These are phyloP conservation scores for Odontesthes bonariensis DNA, from an alignment of 2,113 vertebrate species.

Conservation along the genomic window DNA sequence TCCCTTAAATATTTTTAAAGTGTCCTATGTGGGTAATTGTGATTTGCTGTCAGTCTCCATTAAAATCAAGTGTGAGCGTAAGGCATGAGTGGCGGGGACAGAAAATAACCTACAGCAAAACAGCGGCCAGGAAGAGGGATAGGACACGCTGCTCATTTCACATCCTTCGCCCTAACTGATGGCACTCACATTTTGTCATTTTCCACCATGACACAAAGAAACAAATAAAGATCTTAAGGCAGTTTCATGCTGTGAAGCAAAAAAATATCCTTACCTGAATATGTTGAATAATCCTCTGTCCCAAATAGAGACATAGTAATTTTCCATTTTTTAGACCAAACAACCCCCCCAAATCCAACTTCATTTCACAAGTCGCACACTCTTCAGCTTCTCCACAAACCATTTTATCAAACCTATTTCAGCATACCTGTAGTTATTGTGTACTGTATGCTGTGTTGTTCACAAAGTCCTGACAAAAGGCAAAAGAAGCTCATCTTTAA, in stretches of 20 bases:
- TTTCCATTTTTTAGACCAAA: constrained; percentile 17
- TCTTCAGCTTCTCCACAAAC: constrained; percentile 38
- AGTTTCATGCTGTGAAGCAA: background rate
- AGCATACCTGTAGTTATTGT: constrained; percentile 65
- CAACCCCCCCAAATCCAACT: constrained; percentile 15
- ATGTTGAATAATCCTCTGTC: background rate
- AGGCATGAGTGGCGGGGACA: constrained; percentile 39
- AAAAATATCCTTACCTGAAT: background rate
- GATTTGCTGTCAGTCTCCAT: constrained; percentile 71
- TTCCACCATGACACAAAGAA: constrained; percentile 36
- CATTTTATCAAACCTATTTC: constrained; percentile 55
- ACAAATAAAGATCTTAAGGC: constrained; percentile 9
- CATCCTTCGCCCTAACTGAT: constrained; percentile 45
- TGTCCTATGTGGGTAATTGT: constrained; percentile 68
- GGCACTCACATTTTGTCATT: constrained; percentile 53
- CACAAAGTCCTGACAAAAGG: constrained; percentile 68
- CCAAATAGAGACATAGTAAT: background rate
- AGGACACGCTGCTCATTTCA: constrained; percentile 68
- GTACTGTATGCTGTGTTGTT: constrained; percentile 52
- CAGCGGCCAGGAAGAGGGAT: constrained; percentile 34
- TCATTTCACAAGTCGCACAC: constrained; percentile 15
- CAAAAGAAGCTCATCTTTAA: constrained; percentile 70
- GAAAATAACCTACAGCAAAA: constrained; percentile 73
- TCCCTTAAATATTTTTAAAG: constrained; percentile 71
- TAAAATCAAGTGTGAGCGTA: constrained; percentile 51